Evolutionary conservation across 2,113 vertebrate genomes (phyloP).

Genomic region (Zingel zingel): DNA sequence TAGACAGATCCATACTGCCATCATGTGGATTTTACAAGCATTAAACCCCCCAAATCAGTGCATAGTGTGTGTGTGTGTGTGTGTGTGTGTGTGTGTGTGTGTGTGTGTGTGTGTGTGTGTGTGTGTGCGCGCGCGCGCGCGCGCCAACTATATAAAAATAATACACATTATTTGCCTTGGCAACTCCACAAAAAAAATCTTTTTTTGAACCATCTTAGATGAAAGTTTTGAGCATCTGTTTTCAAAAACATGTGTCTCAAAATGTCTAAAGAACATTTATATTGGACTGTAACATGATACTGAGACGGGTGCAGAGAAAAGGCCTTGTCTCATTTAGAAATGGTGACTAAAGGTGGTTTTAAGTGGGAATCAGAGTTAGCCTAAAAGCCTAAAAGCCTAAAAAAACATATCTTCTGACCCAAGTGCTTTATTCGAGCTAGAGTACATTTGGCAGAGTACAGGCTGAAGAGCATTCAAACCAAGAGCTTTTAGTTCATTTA

Average conservation of each 20-base stretch:
- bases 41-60: background rate
- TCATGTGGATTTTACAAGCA: constrained; percentile 51
- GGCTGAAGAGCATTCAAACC: constrained; percentile 78
- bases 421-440: constrained; percentile 67
- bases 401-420: constrained; percentile 66
- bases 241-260: background rate
- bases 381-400: constrained; percentile 78
- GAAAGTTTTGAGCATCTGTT: background rate
- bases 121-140: too few relatives aligned
- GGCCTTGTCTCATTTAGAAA: constrained; percentile 53
- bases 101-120: background rate
- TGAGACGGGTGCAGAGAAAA: constrained; percentile 30
- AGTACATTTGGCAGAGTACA: constrained; percentile 70
- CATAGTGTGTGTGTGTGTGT: background rate
- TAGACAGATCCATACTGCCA: constrained; percentile 31
- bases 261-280: background rate
- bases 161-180: background rate
- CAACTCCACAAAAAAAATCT: background rate
- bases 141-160: background rate
- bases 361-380: constrained; percentile 75
- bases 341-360: constrained; percentile 73
- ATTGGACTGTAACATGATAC: constrained; percentile 4
- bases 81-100: background rate
- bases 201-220: background rate
- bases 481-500: constrained; percentile 83